These are phyloP conservation scores for Netelia virgata DNA, from an alignment of 2,888 invertebrate species.

Conservation along the genomic window DNA sequence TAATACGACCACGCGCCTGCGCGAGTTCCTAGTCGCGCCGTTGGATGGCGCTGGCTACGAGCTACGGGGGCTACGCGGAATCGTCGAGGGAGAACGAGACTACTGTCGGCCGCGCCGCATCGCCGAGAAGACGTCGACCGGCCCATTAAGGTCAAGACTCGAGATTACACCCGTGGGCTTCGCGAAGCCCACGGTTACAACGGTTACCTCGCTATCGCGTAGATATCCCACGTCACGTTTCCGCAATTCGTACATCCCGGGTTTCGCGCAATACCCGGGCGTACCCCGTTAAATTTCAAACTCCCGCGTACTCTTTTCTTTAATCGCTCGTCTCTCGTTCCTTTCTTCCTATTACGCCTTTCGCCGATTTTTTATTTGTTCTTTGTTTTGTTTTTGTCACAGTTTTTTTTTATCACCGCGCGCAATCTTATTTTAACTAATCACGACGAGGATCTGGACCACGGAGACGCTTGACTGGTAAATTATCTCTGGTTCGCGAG, in stretches of 20 bases:
- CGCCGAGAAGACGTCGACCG: conserved; percentile 21
- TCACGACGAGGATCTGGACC: too few species aligned
- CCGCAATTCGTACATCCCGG: conserved; percentile 31
- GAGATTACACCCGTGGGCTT: conserved; percentile 62
- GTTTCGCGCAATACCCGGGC: neutral
- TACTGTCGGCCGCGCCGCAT: conserved; percentile 19
- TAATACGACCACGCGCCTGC: too few species aligned
- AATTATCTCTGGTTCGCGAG: neutral
- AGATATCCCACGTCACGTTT: conserved; percentile 24
- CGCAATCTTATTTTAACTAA: too few species aligned
- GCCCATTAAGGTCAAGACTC: conserved; percentile 62
- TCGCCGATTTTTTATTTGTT: conserved; percentile 25
- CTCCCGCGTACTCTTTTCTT: neutral
- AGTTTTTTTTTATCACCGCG: too few species aligned
- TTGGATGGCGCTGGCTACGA: conserved; percentile 25
- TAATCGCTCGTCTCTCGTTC: neutral
- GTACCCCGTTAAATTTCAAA: neutral
- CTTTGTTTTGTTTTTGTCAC: conserved; percentile 26
- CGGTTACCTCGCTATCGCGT: neutral
- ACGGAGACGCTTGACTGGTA: too few species aligned
- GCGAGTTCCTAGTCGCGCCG: conserved; percentile 6
- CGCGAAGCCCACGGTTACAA: conserved; percentile 22
- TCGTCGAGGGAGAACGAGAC: conserved; percentile 40
- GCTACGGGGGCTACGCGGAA: neutral
- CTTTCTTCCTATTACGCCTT: conserved; percentile 15